Percentiles rank a stretch among this genome's conserved stretches.
Conservation (phyloP, 53 echinoderm and acorn worm species). For the Pentamera pediparva region DNA sequence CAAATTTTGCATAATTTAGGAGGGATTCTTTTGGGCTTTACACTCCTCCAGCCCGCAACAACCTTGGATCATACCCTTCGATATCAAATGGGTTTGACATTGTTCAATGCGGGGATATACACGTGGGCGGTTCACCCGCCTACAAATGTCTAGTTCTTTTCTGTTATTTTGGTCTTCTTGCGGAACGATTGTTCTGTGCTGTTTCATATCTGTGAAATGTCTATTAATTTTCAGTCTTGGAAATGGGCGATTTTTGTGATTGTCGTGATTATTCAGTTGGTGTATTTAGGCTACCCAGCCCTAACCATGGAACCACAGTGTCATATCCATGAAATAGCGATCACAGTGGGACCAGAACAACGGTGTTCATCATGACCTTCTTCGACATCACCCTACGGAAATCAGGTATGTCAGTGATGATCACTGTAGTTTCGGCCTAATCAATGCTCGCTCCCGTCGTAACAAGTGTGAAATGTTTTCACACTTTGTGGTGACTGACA, state of each 20-base stretch:
- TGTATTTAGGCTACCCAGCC: not conserved
- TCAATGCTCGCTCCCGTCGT: conserved; percentile 18
- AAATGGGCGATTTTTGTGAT: not conserved
- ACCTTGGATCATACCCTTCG: no score
- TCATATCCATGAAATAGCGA: not conserved
- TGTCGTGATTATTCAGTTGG: not conserved
- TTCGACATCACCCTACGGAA: not conserved
- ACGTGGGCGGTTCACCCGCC: no score
- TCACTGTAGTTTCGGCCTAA: conserved; percentile 12
- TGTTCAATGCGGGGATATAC: no score
- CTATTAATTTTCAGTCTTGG: no score
- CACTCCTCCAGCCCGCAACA: no score
- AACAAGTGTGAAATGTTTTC: conserved; percentile 10
- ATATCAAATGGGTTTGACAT: no score
- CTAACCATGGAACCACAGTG: not conserved
- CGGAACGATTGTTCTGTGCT: not conserved
- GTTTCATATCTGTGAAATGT: not conserved
- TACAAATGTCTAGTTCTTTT: no score
- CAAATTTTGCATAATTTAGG: no score
- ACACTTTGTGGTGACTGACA: conserved; percentile 5
- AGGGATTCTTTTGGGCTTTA: no score
- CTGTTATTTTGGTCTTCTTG: not conserved
- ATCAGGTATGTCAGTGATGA: conserved; percentile 19
- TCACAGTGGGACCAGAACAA: not conserved
- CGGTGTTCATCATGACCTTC: conserved; percentile 1